Percentiles rank a stretch among this genome's conserved stretches.
Conservation (phyloP, 2,888 invertebrate genomes). For the Plebejus anna region DNA sequence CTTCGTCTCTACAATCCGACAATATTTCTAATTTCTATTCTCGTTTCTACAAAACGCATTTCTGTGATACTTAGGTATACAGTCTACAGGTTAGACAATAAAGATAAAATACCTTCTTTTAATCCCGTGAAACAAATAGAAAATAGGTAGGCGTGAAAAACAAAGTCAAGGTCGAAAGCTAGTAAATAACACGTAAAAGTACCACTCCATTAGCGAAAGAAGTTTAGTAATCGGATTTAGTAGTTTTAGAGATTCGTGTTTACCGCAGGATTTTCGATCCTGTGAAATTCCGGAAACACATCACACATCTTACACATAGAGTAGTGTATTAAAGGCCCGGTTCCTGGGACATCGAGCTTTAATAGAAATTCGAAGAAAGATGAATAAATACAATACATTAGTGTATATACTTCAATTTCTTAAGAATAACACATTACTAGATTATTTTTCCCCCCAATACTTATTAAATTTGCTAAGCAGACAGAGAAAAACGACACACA, state of each 20-base stretch:
- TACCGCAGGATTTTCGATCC: neutral
- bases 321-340: neutral
- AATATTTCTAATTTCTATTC: no score
- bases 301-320: neutral
- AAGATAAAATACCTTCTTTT: neutral
- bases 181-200: neutral
- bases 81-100: neutral
- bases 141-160: neutral
- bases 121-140: neutral
- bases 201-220: conserved; percentile 6
- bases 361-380: neutral
- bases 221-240: conserved; percentile 5
- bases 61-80: no score
- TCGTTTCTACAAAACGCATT: no score
- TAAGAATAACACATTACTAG: no score
- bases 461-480: no score
- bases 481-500: no score
- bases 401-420: no score
- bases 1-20: no score
- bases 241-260: neutral
- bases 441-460: no score
- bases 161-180: neutral
- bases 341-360: neutral
- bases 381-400: neutral
- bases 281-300: neutral